Percentiles rank a stretch among this genome's conserved stretches.
These are phyloP conservation scores for Bubalus kerabau DNA, from an alignment of 2,113 vertebrate species.

Conservation along the genomic window DNA sequence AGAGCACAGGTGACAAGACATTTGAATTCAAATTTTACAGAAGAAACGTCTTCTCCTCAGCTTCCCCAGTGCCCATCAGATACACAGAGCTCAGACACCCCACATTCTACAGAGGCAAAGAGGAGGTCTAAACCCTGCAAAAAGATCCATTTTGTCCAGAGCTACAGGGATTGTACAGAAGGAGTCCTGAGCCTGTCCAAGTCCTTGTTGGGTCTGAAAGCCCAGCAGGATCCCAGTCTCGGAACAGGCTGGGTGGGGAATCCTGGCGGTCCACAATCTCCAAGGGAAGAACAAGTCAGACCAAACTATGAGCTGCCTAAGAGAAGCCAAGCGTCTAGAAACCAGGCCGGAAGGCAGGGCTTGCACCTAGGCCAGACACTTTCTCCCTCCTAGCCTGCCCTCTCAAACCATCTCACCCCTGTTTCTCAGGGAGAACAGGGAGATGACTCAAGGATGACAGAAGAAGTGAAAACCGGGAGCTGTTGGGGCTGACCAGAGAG, in stretches of 20 bases:
- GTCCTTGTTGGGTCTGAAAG: neutral
- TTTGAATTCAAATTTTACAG: neutral
- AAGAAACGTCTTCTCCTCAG: neutral
- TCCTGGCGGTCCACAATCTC: neutral
- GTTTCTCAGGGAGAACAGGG: neutral
- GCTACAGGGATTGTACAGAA: too few species aligned
- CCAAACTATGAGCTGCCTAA: neutral
- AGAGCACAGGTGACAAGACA: neutral
- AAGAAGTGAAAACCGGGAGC: neutral
- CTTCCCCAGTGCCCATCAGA: neutral
- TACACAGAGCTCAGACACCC: neutral
- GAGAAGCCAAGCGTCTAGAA: neutral
- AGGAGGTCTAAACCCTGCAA: neutral
- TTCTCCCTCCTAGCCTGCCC: neutral
- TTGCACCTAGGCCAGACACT: neutral
- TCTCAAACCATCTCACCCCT: neutral
- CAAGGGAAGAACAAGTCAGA: neutral
- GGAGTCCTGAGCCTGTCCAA: neutral
- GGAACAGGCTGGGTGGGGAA: neutral
- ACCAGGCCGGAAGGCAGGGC: neutral
- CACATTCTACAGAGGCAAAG: neutral
- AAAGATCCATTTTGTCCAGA: neutral
- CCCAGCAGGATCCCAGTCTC: neutral
- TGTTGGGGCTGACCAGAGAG: accelerated
- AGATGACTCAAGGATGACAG: neutral